Percentiles rank a stretch among this genome's conserved stretches.
These are phyloP conservation scores for Porphyrio hochstetteri DNA, from an alignment of 2,113 vertebrate species.

Conservation along the genomic window DNA sequence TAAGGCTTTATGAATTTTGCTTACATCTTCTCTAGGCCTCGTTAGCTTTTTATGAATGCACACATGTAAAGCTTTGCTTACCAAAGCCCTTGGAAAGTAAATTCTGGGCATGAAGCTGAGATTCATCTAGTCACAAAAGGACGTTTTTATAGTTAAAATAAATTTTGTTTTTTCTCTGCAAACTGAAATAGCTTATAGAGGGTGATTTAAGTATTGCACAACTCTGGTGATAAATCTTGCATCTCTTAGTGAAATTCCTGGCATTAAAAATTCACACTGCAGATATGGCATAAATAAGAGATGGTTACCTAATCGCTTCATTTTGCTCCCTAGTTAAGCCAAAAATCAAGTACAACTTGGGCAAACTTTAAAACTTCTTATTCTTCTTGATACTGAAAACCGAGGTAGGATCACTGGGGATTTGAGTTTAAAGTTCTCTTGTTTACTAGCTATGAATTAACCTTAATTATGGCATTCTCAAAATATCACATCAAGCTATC, in stretches of 20 bases:
- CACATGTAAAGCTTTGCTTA: background rate
- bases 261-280: slow-evolving; percentile 21
- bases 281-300: slow-evolving; percentile 14
- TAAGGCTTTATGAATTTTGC: background rate
- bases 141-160: slow-evolving; percentile 35
- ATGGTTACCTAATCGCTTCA: slow-evolving; percentile 1
- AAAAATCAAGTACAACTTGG: background rate
- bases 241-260: background rate
- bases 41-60: background rate
- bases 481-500: background rate
- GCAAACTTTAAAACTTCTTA: background rate
- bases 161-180: background rate
- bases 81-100: background rate
- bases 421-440: background rate
- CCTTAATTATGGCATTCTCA: background rate
- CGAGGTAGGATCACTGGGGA: background rate
- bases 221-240: background rate
- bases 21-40: background rate
- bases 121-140: background rate
- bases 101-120: slow-evolving; percentile 3
- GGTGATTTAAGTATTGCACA: slow-evolving; percentile 3
- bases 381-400: background rate
- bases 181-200: background rate
- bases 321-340: background rate
- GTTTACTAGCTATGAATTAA: background rate